Conservation (phyloP, 2,113 vertebrate genomes). For the Benitochromis conjunctus region DNA sequence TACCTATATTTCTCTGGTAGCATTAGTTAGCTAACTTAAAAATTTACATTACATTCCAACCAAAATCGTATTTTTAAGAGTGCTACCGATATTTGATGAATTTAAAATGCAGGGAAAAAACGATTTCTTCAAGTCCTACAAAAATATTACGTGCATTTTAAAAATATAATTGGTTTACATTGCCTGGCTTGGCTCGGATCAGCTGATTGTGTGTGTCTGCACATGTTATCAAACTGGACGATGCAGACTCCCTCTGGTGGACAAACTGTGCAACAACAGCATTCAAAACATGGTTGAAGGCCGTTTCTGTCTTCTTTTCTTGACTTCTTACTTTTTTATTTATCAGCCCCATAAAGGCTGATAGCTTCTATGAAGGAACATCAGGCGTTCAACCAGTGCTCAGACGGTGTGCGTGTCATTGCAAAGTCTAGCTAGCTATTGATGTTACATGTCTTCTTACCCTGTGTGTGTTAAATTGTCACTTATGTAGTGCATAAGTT, state of each 20-base stretch:
- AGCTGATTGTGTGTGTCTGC: neutral
- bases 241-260: neutral
- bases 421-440: neutral
- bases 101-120: neutral
- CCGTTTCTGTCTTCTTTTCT: neutral
- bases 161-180: neutral
- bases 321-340: rapidly evolving
- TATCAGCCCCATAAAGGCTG: neutral
- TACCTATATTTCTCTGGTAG: neutral
- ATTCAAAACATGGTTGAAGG: neutral
- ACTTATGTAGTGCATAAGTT: neutral
- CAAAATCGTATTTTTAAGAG: neutral
- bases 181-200: neutral
- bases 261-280: neutral
- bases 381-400: neutral
- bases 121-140: neutral
- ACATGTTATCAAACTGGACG: neutral
- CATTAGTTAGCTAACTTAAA: neutral
- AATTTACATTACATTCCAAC: neutral
- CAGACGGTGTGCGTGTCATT: neutral
- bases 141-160: neutral
- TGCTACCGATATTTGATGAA: neutral
- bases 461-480: neutral
- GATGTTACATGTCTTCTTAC: neutral
- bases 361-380: neutral